Evolutionary conservation across 2,797 vertebrate genomes (phyloP), one percentile per base, ranked within the genome.

Genomic region (Gymnothorax reevesii): DNA sequence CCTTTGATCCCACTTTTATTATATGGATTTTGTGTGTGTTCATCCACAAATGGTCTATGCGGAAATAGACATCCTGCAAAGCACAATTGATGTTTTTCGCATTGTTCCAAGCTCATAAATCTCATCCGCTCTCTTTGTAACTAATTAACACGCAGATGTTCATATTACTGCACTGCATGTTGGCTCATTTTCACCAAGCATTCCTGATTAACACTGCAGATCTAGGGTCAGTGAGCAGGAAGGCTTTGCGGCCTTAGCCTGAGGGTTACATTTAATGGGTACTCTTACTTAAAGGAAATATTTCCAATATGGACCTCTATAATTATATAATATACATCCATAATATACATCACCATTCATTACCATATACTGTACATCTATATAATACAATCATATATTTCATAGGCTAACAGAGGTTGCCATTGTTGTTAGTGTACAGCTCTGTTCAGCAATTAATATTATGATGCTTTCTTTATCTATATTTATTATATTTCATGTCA

Each of bases 1-100:
- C 92, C 92, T 92, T 89, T 90, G 73, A 84, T 57, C 86, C 60
- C 25, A 89, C 83, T 87, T 92, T 92, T 22, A 66, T 83, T 55
- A 73, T 71, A 20, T 64, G 73, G 7, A 49, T 52, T 52, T 80
- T 12, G 52, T 54, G 77, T 22, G 2, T 80, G 49, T 80, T 80
- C 54, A 80, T 8, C 13, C 17, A 22, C 10, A 49, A 33, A 20
- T 0, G 77, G 22, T 54, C 77, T 20, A 80, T 80, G 49, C 54
- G 49, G 55, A 80, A 80, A 80, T 80, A 77, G 77, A 42, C 42
- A 33, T 27, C 25, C 42, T 66, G 7, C 64, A 66, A 66, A 66
- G 27, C 27, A 12, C 7, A 73, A 42, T 33, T 27, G 33, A 13
- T 15, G 33, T 77, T 49, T 49, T 73, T 73, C 69, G 33, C 69